phyloP scores from a whole-genome alignment of 2,888 invertebrate genomes.

The Mycalesis mineus region DNA sequence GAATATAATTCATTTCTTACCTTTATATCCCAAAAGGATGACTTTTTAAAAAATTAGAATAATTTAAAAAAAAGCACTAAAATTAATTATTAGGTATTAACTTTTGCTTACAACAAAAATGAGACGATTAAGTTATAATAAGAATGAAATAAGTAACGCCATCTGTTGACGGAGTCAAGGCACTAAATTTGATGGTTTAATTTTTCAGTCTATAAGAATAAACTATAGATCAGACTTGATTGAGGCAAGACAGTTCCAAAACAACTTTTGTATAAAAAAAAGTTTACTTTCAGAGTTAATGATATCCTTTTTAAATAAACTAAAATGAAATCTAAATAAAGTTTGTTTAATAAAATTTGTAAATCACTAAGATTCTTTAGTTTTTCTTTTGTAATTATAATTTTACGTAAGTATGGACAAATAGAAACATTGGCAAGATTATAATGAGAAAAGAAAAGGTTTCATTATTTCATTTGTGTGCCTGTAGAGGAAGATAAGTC shows the following conservation, averaged over 20 bases:
- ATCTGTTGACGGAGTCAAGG: conserved; percentile 16
- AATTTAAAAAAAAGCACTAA: too few species aligned
- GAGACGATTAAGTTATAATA: neutral
- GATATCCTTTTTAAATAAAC: neutral
- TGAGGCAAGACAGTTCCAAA: conserved; percentile 16
- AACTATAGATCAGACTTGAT: conserved; percentile 17
- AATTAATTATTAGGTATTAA: neutral
- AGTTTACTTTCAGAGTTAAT: neutral
- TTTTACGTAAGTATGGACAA: too few species aligned
- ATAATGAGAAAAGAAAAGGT: neutral
- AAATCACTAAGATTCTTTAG: too few species aligned
- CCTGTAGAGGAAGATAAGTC: too few species aligned
- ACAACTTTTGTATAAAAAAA: too few species aligned
- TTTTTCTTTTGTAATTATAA: too few species aligned
- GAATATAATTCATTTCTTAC: too few species aligned
- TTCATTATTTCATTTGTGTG: too few species aligned
- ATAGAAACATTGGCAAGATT: conserved; percentile 4
- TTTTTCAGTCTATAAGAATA: neutral
- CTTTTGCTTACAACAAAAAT: neutral
- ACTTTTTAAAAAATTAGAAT: too few species aligned
- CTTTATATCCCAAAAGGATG: too few species aligned
- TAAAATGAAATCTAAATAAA: too few species aligned
- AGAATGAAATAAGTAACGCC: conserved; percentile 11
- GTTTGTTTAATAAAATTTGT: too few species aligned
- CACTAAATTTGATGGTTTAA: neutral